These are phyloP conservation scores for Drosophila anceps DNA, from an alignment of 2,888 invertebrate genomes.

Conservation along the genomic window DNA sequence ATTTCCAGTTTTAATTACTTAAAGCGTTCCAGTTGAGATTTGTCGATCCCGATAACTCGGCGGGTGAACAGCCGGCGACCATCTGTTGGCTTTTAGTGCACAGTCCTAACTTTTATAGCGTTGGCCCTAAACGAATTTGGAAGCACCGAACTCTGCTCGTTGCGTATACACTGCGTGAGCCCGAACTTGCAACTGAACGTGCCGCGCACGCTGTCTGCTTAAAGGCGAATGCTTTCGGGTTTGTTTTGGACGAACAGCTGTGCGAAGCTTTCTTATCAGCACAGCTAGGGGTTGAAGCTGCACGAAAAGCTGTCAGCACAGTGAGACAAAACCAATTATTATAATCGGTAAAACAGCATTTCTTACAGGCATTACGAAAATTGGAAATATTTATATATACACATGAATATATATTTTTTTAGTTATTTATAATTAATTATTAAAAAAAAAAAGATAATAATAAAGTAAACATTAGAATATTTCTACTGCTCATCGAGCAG, in stretches of 20 bases:
- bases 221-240: conserved; percentile 50
- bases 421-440: too few relatives aligned
- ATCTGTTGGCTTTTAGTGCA: conserved; percentile 71
- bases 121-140: conserved; percentile 24
- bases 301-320: conserved; percentile 60
- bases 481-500: conserved; percentile 71
- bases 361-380: neutral
- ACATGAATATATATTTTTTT: neutral
- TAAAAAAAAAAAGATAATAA: too few relatives aligned
- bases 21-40: conserved; percentile 36
- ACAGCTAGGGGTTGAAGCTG: conserved; percentile 55
- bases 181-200: conserved; percentile 65
- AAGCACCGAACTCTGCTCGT: conserved; percentile 35
- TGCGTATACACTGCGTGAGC: conserved; percentile 72
- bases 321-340: conserved; percentile 26
- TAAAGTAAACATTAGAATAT: neutral
- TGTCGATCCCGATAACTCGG: conserved; percentile 68
- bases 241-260: conserved; percentile 71
- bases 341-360: rapidly evolving
- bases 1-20: conserved; percentile 23
- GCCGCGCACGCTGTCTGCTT: conserved; percentile 47
- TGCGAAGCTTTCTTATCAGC: conserved; percentile 72
- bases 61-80: conserved; percentile 71
- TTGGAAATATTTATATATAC: neutral
- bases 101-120: conserved; percentile 64